phyloP scores from a whole-genome alignment of 2,888 invertebrate species.

The Anodontia alba region DNA sequence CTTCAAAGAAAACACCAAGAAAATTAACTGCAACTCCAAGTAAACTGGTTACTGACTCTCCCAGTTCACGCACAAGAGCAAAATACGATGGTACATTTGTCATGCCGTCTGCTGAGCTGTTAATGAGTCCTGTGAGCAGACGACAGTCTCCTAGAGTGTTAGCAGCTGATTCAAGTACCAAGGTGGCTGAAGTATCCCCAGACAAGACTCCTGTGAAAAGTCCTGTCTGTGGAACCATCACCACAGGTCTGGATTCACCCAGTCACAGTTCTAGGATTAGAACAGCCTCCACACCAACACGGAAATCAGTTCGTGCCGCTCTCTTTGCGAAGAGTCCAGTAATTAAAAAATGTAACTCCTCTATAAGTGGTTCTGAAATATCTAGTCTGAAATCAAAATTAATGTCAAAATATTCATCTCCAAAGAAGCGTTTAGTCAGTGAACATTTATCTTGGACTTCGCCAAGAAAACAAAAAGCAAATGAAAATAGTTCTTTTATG shows the following conservation, averaged over 20 bases:
- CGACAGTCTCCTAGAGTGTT: slow-evolving; percentile 44
- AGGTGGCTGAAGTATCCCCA: slow-evolving; percentile 16
- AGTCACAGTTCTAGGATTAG: slow-evolving; percentile 69
- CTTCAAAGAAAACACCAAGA: slow-evolving; percentile 57
- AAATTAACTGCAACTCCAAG: slow-evolving; percentile 47
- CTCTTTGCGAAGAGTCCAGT: slow-evolving; percentile 69
- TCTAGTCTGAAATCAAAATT: slow-evolving; percentile 19
- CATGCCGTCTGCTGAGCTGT: slow-evolving; percentile 10
- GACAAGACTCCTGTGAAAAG: slow-evolving; percentile 53
- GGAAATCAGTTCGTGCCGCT: slow-evolving; percentile 65
- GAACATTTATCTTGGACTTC: not conserved
- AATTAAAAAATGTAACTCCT: slow-evolving; percentile 34
- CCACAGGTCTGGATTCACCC: slow-evolving; percentile 61
- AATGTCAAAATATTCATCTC: not conserved
- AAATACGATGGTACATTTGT: not conserved
- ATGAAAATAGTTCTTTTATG: not conserved
- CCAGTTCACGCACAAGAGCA: slow-evolving; percentile 52
- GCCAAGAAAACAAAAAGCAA: not conserved
- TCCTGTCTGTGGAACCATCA: slow-evolving; percentile 27
- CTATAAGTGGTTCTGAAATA: slow-evolving; percentile 23
- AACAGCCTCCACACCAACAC: slow-evolving; percentile 58
- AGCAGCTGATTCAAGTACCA: slow-evolving; percentile 48
- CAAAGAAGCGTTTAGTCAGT: not conserved
- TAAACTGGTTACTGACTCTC: slow-evolving; percentile 59
- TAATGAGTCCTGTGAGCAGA: slow-evolving; percentile 47